Evolutionary conservation across 2,113 vertebrate species (phyloP), one percentile per base, ranked within the genome.

Genomic region (Tetraodon nigroviridis): DNA sequence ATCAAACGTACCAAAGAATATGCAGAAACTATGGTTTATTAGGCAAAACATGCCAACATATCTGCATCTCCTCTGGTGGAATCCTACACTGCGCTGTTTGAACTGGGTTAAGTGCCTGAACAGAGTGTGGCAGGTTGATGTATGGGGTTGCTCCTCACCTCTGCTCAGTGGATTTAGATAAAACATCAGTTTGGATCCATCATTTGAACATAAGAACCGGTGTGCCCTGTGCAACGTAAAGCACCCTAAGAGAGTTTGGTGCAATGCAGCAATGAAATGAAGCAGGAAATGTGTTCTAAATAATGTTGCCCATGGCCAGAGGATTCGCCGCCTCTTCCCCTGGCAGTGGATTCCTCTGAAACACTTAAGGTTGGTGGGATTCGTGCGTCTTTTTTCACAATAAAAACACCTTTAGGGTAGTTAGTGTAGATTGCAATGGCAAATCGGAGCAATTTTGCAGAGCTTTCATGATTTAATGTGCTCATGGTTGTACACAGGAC

Each of bases 201-300:
- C 81, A 71, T 56, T 57, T 61, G 53, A 60, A 73, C 73, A 16
- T 46, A 37, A 56, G 67, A 52, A 8, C 58, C 20, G 32, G 24
- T 32, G 65, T 54, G 56, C 55, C 61, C 3, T 18, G 15, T 55
- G 32, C 6, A 55, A 14, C 7, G 13, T 16, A 32, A 55, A 73
- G 68, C 74, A 58, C 57, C 71, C 55, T 54, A 4, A 45, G 54
- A 75, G 58, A 64, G 51, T 82, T 76, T 88, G 85, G 73, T 85
- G 85, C 85, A 88, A 80, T 86, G 84, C 82, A 87, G 78, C 71
- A 83, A 52, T 66, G 42, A 76, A 73, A 76, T 46, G 62, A 77
- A 56, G 61, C 44, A 22, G 32, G 58, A 49, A 79, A 69, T 61
- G 71, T 60, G 65, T 57, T 71, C 61, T 49, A 63, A 79, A 74